Base-by-base conservation (phyloP, 2,797 vertebrate species). In the Hydrocynus forskahlii region DNA sequence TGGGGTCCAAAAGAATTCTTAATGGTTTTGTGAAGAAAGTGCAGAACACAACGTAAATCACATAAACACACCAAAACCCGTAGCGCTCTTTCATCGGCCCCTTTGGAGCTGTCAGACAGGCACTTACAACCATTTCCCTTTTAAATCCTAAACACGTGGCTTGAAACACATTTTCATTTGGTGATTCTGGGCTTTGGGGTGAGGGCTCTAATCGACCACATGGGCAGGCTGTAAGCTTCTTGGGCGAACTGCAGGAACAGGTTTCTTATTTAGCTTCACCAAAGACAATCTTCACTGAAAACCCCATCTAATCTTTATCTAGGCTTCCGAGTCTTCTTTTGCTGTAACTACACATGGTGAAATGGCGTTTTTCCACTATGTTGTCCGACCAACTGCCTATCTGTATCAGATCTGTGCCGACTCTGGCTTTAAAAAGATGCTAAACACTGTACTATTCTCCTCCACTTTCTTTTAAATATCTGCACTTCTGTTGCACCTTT, bases 1-100 rank as follows among this genome's bases (percentile, higher is more conserved):
- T 17, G 76, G 23, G 40, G 52, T 62, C 84, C 84, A 63, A 73
- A 64, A 48, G 16, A 19, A 60, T 69, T 85, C 81, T 35, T 69
- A 72, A 25, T 75, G 84, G 78, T 77, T 50, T 85, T 60, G 81
- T 74, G 71, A 55, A 70, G 55, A 71, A 50, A 68, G 7, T 19
- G 1, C 25, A 63, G 73, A 66, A 82, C 48, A 73, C 64, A 81
- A 62, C 59, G 63, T 66, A 48, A 76, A 67, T 62, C 25, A 25
- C 54, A 29, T 13, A 23, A 64, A 70, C 57, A 64, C 40, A 59
- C 55, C 52, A 21, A 75, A 71, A 48, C 63, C 50, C 19, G 63
- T 7, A 48, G 19, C 14, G 50, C 43, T 69, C 35, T 62, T 7
- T 52, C 48, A 52, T 5, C 21, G 7, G 68, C 14, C 45, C 68